These are phyloP conservation scores for Drosophila miranda DNA, from an alignment of 1,140 invertebrate genomes.

Conservation along the genomic window DNA sequence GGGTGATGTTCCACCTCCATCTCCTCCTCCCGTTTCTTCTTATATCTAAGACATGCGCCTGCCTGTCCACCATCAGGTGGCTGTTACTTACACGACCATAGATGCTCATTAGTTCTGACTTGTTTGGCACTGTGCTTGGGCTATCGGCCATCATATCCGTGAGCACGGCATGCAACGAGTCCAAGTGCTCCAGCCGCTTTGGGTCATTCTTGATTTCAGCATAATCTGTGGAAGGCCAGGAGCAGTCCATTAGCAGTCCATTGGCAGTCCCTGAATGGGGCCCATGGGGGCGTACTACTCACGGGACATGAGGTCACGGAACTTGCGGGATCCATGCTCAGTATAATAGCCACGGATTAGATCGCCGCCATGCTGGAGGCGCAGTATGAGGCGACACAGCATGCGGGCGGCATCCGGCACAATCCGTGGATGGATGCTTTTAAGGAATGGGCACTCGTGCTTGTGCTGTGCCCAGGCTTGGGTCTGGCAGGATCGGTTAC, in stretches of 20 bases:
- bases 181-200: conserved; percentile 89
- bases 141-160: conserved; percentile 86
- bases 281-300: conserved; percentile 75
- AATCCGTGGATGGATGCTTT: conserved; percentile 85
- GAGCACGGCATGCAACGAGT: conserved; percentile 86
- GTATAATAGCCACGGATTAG: conserved; percentile 87
- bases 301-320: conserved; percentile 94
- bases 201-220: conserved; percentile 88
- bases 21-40: neutral
- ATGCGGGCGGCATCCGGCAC: conserved; percentile 89
- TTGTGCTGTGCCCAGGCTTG: conserved; percentile 90
- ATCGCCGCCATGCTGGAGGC: conserved; percentile 86
- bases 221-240: conserved; percentile 85
- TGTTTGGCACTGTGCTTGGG: conserved; percentile 86
- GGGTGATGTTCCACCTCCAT: neutral
- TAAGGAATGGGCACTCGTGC: conserved; percentile 89
- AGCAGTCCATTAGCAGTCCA: neutral
- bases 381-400: conserved; percentile 88
- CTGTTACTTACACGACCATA: conserved; percentile 88
- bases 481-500: conserved; percentile 88
- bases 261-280: neutral
- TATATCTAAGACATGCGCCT: conserved; percentile 5
- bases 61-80: neutral
- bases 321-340: conserved; percentile 87
- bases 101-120: conserved; percentile 89